Evolutionary conservation across 2,797 vertebrate genomes (phyloP).

Genomic region (Myripristis murdjan): DNA sequence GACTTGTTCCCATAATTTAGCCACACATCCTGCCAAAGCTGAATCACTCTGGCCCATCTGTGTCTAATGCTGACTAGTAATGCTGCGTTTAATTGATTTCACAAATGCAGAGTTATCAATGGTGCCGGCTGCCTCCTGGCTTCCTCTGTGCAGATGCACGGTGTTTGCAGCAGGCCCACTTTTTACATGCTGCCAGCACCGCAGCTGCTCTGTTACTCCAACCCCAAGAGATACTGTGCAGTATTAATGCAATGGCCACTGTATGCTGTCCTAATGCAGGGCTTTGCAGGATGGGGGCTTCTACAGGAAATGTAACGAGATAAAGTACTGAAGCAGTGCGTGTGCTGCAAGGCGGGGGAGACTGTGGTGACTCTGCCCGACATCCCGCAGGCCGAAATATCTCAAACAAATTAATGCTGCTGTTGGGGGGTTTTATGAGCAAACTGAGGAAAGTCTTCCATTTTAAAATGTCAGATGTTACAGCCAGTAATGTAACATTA

Average conservation of each 20-base stretch:
- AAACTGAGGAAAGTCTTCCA: too few relatives aligned
- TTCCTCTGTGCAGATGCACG: slow-evolving; percentile 25
- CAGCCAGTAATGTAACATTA: slow-evolving; percentile 6
- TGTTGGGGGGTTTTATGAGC: too few relatives aligned
- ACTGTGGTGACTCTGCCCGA: not conserved
- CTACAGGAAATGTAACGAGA: too few relatives aligned
- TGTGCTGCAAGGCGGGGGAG: not conserved
- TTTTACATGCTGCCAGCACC: slow-evolving; percentile 41
- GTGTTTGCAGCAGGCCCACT: slow-evolving; percentile 31
- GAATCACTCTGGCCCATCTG: too few relatives aligned
- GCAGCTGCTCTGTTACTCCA: slow-evolving; percentile 55
- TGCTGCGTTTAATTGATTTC: too few relatives aligned
- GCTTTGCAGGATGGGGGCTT: not conserved
- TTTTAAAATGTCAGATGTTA: too few relatives aligned
- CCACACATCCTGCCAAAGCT: too few relatives aligned
- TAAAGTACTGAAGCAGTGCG: too few relatives aligned
- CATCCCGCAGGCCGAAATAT: too few relatives aligned
- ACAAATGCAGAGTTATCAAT: not conserved
- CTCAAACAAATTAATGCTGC: too few relatives aligned
- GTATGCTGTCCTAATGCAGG: slow-evolving; percentile 31
- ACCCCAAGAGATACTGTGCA: slow-evolving; percentile 39
- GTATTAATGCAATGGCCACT: slow-evolving; percentile 20
- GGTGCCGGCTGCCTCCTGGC: not conserved
- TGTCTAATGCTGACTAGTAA: too few relatives aligned
- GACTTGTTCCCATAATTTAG: too few relatives aligned